Conservation (phyloP, 2,797 vertebrate species). For the Microchirus variegatus region DNA sequence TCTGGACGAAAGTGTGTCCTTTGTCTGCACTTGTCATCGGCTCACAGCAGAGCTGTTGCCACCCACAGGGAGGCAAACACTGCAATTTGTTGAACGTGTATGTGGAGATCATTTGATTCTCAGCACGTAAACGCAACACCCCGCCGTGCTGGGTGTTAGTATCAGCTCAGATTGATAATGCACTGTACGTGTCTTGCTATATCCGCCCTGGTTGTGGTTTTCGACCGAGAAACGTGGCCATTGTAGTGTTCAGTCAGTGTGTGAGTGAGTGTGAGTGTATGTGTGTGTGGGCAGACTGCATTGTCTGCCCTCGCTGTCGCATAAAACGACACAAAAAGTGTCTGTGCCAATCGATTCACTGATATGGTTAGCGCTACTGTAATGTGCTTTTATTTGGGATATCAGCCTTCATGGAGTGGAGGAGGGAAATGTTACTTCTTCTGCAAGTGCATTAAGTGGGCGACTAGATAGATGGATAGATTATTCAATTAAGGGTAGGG, state of each 20-base stretch:
- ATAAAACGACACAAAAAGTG: slow-evolving; percentile 49
- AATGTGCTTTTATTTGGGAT: slow-evolving; percentile 18
- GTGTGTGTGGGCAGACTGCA: slow-evolving; percentile 54
- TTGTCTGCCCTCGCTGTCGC: slow-evolving; percentile 73
- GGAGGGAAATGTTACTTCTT: background rate
- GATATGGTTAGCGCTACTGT: slow-evolving; percentile 27
- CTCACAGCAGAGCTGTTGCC: slow-evolving; percentile 29
- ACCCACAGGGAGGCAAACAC: slow-evolving; percentile 18
- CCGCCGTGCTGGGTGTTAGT: background rate
- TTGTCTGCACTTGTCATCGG: slow-evolving; percentile 35
- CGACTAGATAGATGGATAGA: background rate
- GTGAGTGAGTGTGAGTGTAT: slow-evolving; percentile 25
- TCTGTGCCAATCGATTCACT: slow-evolving; percentile 45
- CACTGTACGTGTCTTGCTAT: slow-evolving; percentile 53
- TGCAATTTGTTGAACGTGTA: slow-evolving; percentile 59
- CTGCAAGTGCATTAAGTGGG: background rate
- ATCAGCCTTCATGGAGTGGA: slow-evolving; percentile 8
- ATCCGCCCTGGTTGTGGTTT: slow-evolving; percentile 77
- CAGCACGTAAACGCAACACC: slow-evolving; percentile 27
- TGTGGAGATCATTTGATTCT: slow-evolving; percentile 18
- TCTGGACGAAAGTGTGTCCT: background rate
- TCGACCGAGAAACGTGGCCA: slow-evolving; percentile 79
- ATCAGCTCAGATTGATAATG: slow-evolving; percentile 1
- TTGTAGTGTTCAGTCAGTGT: slow-evolving; percentile 45
- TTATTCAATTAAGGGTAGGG: too few species aligned